These are phyloP conservation scores for Dasysyrphus albostriatus DNA, from an alignment of 2,888 invertebrate genomes.

Conservation along the genomic window DNA sequence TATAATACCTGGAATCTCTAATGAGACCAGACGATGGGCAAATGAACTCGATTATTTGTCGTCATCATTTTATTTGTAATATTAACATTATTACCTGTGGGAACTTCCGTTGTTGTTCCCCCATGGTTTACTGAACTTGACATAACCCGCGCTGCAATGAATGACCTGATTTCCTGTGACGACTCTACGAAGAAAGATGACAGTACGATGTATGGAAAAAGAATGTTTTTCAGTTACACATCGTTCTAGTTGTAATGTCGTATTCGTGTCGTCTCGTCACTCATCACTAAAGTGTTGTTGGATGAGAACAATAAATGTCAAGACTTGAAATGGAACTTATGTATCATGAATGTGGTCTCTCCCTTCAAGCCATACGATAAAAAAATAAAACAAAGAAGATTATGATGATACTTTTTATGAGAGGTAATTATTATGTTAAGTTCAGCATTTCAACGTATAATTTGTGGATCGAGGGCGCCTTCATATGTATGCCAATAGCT, in stretches of 20 bases:
- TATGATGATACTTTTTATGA: conserved; percentile 15
- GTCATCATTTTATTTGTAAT: too few species aligned
- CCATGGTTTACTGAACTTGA: too few species aligned
- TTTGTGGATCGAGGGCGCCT: conserved; percentile 41
- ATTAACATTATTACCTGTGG: too few species aligned
- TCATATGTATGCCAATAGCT: conserved; percentile 34
- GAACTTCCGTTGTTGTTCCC: too few species aligned
- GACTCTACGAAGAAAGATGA: conserved; percentile 10
- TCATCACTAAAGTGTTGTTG: conserved; percentile 18
- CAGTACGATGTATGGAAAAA: conserved; percentile 40
- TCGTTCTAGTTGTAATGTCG: conserved; percentile 17
- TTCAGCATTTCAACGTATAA: conserved; percentile 38
- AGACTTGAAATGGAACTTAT: conserved; percentile 24
- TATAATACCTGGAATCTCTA: too few species aligned
- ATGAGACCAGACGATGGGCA: too few species aligned
- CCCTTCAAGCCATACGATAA: background rate
- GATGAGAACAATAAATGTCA: conserved; percentile 54
- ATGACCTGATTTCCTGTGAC: conserved; percentile 60
- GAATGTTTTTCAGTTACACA: background rate
- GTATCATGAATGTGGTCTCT: conserved; percentile 1
- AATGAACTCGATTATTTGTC: too few species aligned
- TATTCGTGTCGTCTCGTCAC: conserved; percentile 10
- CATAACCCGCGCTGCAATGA: conserved; percentile 60
- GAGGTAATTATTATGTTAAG: conserved; percentile 40
- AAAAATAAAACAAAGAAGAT: conserved; percentile 24